A percentile compares a stretch with the other conserved stretches of the same genome.
These are phyloP conservation scores for Sphenodon punctatus DNA, from an alignment of 2,797 vertebrate genomes.

Conservation along the genomic window DNA sequence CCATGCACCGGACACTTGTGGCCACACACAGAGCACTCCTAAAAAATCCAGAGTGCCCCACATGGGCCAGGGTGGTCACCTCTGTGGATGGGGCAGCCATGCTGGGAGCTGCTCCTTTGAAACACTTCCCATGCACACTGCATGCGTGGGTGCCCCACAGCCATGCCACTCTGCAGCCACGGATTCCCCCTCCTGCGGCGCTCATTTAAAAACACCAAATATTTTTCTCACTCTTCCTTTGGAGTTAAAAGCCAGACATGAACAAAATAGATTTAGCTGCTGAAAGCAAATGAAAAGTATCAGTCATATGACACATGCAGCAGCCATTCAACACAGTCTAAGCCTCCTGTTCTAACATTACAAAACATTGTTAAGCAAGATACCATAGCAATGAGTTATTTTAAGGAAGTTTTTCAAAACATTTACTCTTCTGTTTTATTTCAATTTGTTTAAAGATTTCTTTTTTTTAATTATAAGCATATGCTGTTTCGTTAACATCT, in stretches of 20 bases:
- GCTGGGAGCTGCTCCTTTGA: no score
- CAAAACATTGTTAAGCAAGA: constrained; percentile 73
- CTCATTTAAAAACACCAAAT: no score
- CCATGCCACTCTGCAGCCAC: no score
- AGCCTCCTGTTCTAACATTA: constrained; percentile 72
- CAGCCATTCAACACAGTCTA: constrained; percentile 51
- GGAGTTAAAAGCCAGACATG: neutral
- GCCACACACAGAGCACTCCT: no score
- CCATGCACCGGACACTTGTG: no score
- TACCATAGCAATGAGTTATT: constrained; percentile 76
- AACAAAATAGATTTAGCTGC: constrained; percentile 41
- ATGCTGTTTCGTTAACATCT: constrained; percentile 74
- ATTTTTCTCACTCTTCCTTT: no score
- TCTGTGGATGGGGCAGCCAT: no score
- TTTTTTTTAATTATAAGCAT: constrained; percentile 77
- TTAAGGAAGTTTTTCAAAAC: constrained; percentile 84
- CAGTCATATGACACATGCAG: constrained; percentile 32
- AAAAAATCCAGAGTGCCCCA: no score
- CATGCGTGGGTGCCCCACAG: no score
- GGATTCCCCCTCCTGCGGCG: no score
- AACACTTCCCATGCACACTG: no score
- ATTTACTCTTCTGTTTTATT: constrained; percentile 85
- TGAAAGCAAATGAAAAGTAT: constrained; percentile 61
- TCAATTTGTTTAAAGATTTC: constrained; percentile 83
- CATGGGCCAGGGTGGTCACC: no score